Conservation (phyloP, 2,113 vertebrate species). For the Caranx melampygus region DNA sequence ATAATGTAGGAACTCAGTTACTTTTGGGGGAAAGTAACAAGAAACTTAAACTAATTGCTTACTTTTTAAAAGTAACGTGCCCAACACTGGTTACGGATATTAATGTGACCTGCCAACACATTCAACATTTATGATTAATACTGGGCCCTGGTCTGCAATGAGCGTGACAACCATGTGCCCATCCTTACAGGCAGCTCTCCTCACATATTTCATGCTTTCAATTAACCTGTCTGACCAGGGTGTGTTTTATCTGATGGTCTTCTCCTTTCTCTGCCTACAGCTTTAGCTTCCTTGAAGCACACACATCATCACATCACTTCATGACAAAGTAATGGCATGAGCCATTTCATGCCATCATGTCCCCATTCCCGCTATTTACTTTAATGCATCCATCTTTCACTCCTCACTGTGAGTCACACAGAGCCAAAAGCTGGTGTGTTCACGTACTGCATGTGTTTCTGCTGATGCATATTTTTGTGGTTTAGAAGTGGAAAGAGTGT, state of each 20-base stretch:
- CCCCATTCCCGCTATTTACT: neutral
- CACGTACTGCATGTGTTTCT: neutral
- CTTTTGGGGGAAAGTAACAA: no score
- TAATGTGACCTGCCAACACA: no score
- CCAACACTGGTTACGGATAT: no score
- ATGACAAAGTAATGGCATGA: slow-evolving; percentile 3
- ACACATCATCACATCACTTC: slow-evolving; percentile 10
- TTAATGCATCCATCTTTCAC: neutral
- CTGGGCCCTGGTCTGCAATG: neutral
- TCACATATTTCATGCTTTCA: neutral
- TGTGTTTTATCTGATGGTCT: neutral
- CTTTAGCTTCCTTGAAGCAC: neutral
- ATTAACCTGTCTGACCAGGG: slow-evolving; percentile 8
- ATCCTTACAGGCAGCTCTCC: neutral
- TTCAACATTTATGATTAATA: no score
- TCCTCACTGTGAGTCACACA: slow-evolving; percentile 2
- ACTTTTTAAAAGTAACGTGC: no score
- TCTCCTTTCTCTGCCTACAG: neutral
- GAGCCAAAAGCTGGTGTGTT: neutral
- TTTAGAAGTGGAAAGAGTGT: neutral
- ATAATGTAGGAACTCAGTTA: no score
- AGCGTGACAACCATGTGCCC: neutral
- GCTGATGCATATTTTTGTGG: slow-evolving; percentile 1
- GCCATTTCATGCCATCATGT: slow-evolving; percentile 7
- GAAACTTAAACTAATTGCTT: no score